Conservation (phyloP, 1,140 invertebrate genomes). For the Arctopsyche grandis region DNA sequence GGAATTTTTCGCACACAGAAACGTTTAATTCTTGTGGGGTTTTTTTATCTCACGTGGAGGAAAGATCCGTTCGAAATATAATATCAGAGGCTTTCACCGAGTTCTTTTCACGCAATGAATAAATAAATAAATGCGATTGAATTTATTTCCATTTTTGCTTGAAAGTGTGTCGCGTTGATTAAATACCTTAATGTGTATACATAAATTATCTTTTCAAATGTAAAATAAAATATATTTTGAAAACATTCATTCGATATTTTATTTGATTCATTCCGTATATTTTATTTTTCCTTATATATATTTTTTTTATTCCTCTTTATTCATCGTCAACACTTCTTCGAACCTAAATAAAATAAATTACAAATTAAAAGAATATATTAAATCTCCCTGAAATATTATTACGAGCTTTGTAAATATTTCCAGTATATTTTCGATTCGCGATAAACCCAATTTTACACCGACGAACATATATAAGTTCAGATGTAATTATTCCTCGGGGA, state of each 20-base stretch:
- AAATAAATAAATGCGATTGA: slow-evolving; percentile 34
- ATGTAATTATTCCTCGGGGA: background rate
- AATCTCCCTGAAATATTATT: too few relatives aligned
- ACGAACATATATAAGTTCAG: background rate
- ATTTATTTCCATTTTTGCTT: background rate
- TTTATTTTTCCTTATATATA: too few relatives aligned
- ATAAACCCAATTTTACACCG: background rate
- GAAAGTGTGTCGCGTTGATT: slow-evolving; percentile 30
- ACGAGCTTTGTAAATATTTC: too few relatives aligned
- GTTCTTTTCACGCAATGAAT: slow-evolving; percentile 28
- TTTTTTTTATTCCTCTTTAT: too few relatives aligned
- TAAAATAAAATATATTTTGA: slow-evolving; percentile 1
- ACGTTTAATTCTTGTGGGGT: slow-evolving; percentile 1
- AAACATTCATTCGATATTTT: background rate
- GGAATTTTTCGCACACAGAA: background rate
- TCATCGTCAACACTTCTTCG: too few relatives aligned
- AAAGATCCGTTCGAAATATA: slow-evolving; percentile 26
- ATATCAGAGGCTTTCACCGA: slow-evolving; percentile 31
- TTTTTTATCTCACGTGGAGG: slow-evolving; percentile 11
- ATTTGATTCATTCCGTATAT: too few relatives aligned
- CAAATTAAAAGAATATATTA: too few relatives aligned
- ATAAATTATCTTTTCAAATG: background rate
- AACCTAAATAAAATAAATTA: too few relatives aligned
- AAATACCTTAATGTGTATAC: slow-evolving; percentile 17
- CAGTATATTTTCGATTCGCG: too few relatives aligned